These are phyloP conservation scores for Chelonus formosanus DNA, from an alignment of 2,888 invertebrate species.

Conservation along the genomic window DNA sequence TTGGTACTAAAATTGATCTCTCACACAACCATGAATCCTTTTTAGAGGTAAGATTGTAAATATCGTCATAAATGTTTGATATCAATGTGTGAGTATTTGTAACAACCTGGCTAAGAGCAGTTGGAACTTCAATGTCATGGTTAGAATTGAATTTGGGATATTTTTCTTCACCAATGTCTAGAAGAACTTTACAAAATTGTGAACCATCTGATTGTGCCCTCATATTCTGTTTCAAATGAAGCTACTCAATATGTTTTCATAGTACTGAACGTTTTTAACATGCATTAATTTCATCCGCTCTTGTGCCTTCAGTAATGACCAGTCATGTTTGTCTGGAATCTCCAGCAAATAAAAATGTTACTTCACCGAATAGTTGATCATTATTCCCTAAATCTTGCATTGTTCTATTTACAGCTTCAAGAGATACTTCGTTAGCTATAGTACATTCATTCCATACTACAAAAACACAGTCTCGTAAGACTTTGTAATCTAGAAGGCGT, in stretches of 20 bases:
- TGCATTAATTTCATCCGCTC: conserved; percentile 46
- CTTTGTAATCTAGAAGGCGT: too few species aligned
- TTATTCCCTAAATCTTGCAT: conserved; percentile 40
- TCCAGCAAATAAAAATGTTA: conserved; percentile 43
- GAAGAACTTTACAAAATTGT: too few species aligned
- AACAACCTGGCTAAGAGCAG: too few species aligned
- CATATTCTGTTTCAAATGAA: conserved; percentile 37
- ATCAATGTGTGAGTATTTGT: too few species aligned
- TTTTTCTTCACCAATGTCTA: too few species aligned
- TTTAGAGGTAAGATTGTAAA: too few species aligned
- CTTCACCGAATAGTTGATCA: conserved; percentile 41
- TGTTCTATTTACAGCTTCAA: conserved; percentile 52
- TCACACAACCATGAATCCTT: too few species aligned
- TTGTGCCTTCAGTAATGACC: conserved; percentile 43
- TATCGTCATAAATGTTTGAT: too few species aligned
- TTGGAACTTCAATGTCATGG: too few species aligned
- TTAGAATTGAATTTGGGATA: too few species aligned
- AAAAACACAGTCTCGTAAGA: not conserved
- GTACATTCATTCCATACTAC: conserved; percentile 63
- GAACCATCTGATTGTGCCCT: conserved; percentile 12
- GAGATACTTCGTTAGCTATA: conserved; percentile 55
- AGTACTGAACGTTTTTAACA: conserved; percentile 40
- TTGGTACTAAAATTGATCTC: not conserved
- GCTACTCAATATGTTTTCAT: conserved; percentile 37
- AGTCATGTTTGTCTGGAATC: conserved; percentile 51